Evolutionary conservation across 2,888 invertebrate species (phyloP), one percentile per base, ranked within the genome.

Genomic region (Mythimna impura): DNA sequence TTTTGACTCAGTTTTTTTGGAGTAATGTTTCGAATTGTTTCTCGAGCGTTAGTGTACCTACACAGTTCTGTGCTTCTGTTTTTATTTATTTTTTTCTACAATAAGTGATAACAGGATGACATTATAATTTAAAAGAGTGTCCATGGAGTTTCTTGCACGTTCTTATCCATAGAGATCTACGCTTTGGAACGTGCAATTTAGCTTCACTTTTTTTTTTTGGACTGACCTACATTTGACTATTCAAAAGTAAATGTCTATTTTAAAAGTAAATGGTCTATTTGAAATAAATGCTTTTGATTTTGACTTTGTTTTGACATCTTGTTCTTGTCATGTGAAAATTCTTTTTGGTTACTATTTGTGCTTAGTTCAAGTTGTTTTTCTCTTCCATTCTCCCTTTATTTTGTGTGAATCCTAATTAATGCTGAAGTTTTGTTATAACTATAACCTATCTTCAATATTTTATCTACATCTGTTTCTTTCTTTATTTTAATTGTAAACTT

Each of bases 1-100:
- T 43, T 57, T 58, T 54, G 47, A 81, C 40, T 66, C 57, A 62
- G 22, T 73, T 43, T 34, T 58, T 58, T 52, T n/a, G 50, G 20
- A 50, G 20, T 20, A 50, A n/a, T 55, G 55, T 25, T 17, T 57
- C 8, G n/a, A 57, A 55, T 55, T 55, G 25, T 25, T 55, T 25
- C 8, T 25, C 12, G 2, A 22, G 22, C 12, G 5, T 12, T 30
- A 25, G n/a, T n/a, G n/a, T n/a, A n/a, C n/a, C n/a, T n/a, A 30
- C 3, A 17, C 3, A 20, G 50, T 20, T 2, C 7, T n/a, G 17
- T 47, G 20, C 20, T 50, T 50, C 6, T 50, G 50, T n/a, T 1
- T 8, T 50, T 12, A 6, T 30, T 3, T 0, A 20, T 30, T 20
- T 34, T 1, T 52, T 52, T 52, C n/a, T 52, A 7, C 52, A 52